Evolutionary conservation across 2,797 vertebrate genomes (phyloP).

Genomic region (Alouatta caraya): DNA sequence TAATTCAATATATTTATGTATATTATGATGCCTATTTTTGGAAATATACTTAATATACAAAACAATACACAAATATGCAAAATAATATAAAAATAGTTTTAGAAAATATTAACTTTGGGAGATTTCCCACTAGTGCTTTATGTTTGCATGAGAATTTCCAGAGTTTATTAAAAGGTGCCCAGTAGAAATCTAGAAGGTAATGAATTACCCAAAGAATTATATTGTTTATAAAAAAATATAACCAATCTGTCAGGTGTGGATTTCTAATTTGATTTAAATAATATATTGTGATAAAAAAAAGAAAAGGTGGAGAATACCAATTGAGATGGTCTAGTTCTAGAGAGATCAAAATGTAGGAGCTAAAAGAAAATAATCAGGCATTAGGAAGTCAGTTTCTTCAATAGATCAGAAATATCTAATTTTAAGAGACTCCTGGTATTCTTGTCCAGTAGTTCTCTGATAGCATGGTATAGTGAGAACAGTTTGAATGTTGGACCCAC

Average conservation of each 20-base stretch:
- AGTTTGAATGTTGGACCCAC: background rate
- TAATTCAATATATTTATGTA: conserved; percentile 71
- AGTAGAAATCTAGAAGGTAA: conserved; percentile 26
- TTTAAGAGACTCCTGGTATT: background rate
- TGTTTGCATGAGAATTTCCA: background rate
- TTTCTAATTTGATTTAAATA: conserved; percentile 50
- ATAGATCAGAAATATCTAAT: background rate
- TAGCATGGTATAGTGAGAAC: background rate
- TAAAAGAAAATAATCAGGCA: background rate
- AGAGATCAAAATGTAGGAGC: background rate
- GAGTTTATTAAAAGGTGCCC: background rate
- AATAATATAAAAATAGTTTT: background rate
- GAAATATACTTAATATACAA: conserved; percentile 47
- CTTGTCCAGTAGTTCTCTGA: background rate
- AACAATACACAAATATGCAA: background rate
- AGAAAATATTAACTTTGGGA: background rate
- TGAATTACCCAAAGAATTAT: background rate
- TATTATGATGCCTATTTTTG: conserved; percentile 9
- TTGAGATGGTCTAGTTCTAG: background rate
- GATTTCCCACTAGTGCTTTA: background rate
- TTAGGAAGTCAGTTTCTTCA: background rate
- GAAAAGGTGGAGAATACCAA: background rate
- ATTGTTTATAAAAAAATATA: conserved; percentile 9
- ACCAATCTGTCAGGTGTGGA: background rate
- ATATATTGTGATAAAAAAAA: background rate